Percentiles rank a stretch among this genome's conserved stretches.
Evolutionary conservation across 2,113 vertebrate genomes (phyloP).

Genomic region (Furnarius figulus): DNA sequence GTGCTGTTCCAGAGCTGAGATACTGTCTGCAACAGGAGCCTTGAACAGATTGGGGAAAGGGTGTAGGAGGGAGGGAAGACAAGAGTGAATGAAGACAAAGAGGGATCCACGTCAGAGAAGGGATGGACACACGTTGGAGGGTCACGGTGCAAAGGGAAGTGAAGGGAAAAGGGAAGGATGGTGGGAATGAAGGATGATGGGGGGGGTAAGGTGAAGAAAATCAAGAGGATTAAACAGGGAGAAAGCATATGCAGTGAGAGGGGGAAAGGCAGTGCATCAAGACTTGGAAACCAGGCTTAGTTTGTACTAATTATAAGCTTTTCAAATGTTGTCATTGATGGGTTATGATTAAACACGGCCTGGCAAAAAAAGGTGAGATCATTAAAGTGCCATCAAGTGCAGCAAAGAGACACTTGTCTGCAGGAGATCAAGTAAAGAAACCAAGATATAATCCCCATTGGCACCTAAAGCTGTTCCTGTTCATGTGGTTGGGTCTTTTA

Average conservation of each 20-base stretch:
- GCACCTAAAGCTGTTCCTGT: background rate
- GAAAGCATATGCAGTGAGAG: background rate
- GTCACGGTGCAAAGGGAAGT: background rate
- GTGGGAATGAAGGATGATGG: background rate
- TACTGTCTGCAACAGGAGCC: conserved; percentile 16
- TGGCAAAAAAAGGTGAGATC: background rate
- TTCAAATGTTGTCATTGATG: background rate
- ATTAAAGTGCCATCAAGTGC: background rate
- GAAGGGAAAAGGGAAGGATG: background rate
- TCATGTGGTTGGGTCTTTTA: background rate
- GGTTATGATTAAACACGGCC: background rate
- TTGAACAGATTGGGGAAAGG: conserved; percentile 16
- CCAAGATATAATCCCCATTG: background rate
- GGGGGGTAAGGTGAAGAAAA: background rate
- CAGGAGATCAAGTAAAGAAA: background rate
- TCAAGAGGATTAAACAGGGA: background rate
- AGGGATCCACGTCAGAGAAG: background rate
- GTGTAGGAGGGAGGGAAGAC: background rate
- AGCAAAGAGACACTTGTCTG: background rate
- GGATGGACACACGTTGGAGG: background rate
- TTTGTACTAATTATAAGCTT: background rate
- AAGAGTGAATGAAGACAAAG: background rate
- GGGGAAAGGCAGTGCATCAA: background rate
- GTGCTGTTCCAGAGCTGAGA: conserved; percentile 53
- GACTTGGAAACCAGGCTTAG: background rate